These are phyloP conservation scores for Neogobius melanostomus DNA, from an alignment of 2,113 vertebrate genomes.

Conservation along the genomic window DNA sequence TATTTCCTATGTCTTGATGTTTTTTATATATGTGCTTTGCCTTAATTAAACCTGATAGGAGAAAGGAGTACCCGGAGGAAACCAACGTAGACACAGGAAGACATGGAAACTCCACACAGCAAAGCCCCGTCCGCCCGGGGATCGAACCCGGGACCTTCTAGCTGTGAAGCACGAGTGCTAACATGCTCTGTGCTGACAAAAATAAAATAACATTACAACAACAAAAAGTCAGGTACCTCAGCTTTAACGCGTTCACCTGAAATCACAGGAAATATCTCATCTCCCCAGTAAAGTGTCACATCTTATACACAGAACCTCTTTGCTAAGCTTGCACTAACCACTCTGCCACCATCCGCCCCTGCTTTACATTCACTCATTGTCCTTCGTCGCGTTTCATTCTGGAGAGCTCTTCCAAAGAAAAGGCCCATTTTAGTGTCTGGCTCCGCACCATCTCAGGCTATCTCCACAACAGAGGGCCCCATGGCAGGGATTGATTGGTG, in stretches of 20 bases:
- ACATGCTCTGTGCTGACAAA: not conserved
- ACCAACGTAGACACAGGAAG: no score
- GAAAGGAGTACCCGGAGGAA: no score
- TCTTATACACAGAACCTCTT: not conserved
- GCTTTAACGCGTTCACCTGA: no score
- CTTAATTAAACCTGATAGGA: no score
- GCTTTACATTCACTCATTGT: not conserved
- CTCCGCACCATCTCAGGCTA: constrained; percentile 17
- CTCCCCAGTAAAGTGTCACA: not conserved
- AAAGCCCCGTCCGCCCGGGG: no score
- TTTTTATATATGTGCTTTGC: no score
- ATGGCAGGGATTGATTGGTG: constrained; percentile 64
- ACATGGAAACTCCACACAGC: no score
- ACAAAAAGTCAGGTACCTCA: no score
- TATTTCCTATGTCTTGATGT: no score
- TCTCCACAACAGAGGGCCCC: constrained; percentile 37
- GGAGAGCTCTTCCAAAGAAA: not conserved
- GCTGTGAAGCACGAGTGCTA: no score
- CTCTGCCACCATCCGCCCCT: not conserved
- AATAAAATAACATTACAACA: not conserved
- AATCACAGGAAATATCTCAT: not conserved
- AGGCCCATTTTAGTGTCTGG: not conserved
- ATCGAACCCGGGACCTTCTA: no score
- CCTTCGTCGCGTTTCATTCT: not conserved
- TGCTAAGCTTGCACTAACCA: not conserved